phyloP scores from a whole-genome alignment of 2,888 invertebrate genomes.

The Galerucella nymphaeae region DNA sequence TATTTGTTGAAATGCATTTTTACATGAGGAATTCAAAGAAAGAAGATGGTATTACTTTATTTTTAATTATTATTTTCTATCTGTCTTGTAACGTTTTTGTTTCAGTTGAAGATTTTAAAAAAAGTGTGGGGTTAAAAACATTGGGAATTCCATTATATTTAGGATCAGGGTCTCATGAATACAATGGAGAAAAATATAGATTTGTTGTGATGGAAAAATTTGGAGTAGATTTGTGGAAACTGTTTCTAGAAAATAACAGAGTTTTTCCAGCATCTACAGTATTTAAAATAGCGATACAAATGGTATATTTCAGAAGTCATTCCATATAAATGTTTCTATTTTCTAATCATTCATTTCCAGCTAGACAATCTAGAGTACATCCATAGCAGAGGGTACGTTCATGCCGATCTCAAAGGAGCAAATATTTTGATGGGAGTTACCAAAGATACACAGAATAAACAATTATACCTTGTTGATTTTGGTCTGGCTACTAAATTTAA shows the following conservation, averaged over 20 bases:
- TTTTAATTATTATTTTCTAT: background rate
- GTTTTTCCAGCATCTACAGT: conserved; percentile 79
- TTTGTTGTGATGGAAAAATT: conserved; percentile 92
- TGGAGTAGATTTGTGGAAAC: conserved; percentile 85
- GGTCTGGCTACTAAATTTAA: conserved; percentile 85
- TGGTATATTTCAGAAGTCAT: conserved; percentile 69
- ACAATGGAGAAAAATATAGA: conserved; percentile 81
- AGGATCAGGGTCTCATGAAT: conserved; percentile 85
- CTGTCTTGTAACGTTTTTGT: background rate
- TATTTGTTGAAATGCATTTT: conserved; percentile 95
- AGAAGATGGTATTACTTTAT: conserved; percentile 70
- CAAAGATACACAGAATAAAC: conserved; percentile 71
- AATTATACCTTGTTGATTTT: conserved; percentile 92
- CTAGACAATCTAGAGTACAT: conserved; percentile 92
- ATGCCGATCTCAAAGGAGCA: conserved; percentile 95
- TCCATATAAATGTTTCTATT: background rate
- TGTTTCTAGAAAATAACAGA: conserved; percentile 76
- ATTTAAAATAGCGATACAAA: conserved; percentile 84
- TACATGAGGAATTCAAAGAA: conserved; percentile 81
- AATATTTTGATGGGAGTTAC: conserved; percentile 86
- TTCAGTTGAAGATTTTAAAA: conserved; percentile 75
- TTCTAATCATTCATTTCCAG: conserved; percentile 66
- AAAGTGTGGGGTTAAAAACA: conserved; percentile 73
- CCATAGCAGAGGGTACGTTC: conserved; percentile 89
- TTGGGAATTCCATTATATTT: conserved; percentile 89